phyloP scores from a whole-genome alignment of 2,113 vertebrate species.

The Diglossa brunneiventris region DNA sequence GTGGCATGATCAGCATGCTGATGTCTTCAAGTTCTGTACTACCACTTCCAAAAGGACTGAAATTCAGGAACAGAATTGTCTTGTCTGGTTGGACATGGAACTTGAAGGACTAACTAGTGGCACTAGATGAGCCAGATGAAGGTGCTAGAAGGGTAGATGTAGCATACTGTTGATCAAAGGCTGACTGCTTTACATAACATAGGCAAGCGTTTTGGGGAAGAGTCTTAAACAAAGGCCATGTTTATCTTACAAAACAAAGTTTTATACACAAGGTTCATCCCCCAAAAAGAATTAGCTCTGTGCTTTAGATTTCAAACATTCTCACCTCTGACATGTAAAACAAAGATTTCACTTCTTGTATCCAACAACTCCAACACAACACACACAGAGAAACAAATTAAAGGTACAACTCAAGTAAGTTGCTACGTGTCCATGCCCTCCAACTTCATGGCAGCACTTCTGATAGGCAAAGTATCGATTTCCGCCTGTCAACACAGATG shows the following conservation, averaged over 20 bases:
- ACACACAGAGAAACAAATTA: neutral
- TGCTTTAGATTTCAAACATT: neutral
- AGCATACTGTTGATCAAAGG: neutral
- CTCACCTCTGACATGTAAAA: neutral
- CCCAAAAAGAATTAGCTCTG: neutral
- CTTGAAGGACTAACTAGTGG: neutral
- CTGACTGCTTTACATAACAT: neutral
- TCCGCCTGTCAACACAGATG: neutral
- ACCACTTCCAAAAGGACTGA: neutral
- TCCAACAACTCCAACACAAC: neutral
- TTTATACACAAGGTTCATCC: neutral
- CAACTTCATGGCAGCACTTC: neutral
- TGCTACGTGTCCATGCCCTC: neutral
- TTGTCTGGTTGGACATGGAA: neutral
- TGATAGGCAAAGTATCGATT: constrained; percentile 22
- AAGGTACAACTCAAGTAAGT: neutral
- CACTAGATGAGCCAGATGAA: neutral
- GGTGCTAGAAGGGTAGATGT: neutral
- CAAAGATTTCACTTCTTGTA: neutral
- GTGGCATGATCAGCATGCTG: neutral
- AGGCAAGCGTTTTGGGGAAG: neutral
- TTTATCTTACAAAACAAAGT: neutral
- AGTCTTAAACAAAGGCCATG: neutral
- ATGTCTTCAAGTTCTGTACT: neutral
- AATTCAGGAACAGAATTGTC: neutral